Conservation (phyloP, 2,888 invertebrate genomes). For the Corythucha ciliata region DNA sequence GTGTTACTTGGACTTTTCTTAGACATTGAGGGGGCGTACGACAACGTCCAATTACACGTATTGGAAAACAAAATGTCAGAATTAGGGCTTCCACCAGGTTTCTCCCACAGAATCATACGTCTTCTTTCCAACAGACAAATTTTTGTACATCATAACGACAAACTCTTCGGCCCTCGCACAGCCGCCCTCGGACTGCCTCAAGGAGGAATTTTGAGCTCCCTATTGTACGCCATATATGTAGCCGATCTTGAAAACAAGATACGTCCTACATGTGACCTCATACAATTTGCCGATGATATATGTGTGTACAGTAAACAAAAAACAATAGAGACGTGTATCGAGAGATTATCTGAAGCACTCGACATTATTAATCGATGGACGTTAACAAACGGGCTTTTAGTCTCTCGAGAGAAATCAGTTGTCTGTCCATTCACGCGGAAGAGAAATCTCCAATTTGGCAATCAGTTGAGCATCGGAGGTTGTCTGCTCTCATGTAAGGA, state of each 20-base stretch:
- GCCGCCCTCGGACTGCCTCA: not conserved
- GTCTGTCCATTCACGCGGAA: too few relatives aligned
- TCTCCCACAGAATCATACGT: not conserved
- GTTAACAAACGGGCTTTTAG: too few relatives aligned
- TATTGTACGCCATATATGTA: not conserved
- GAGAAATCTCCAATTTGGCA: too few relatives aligned
- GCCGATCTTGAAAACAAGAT: not conserved
- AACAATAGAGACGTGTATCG: not conserved
- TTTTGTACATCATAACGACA: not conserved
- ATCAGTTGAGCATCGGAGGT: too few relatives aligned
- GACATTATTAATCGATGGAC: too few relatives aligned
- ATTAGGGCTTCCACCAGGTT: not conserved
- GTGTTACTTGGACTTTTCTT: not conserved
- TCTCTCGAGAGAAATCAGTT: too few relatives aligned
- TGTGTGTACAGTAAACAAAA: not conserved
- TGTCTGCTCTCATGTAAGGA: too few relatives aligned
- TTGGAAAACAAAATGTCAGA: not conserved
- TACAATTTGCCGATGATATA: conserved; percentile 1
- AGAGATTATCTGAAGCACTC: not conserved
- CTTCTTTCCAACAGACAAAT: not conserved
- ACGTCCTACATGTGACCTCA: not conserved
- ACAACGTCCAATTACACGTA: not conserved
- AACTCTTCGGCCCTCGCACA: conserved; percentile 1
- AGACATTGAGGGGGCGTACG: conserved; percentile 3
- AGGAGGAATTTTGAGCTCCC: not conserved